Evolutionary conservation across 2,113 vertebrate species (phyloP).

Genomic region (Anolis carolinensis): DNA sequence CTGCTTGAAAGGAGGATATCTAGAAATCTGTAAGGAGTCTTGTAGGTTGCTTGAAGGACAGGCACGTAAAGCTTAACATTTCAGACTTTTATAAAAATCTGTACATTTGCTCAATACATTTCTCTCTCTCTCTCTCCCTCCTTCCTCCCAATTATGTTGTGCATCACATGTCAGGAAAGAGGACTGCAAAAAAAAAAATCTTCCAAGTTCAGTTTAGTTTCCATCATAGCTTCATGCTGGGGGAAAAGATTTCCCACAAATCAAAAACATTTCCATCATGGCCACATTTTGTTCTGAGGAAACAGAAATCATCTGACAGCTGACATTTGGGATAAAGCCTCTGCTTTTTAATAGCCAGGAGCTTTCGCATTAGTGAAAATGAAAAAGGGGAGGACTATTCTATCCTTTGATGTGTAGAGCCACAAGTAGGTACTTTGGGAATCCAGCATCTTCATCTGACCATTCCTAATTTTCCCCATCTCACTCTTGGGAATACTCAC

Average conservation of each 20-base stretch:
- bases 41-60: slow-evolving; percentile 1
- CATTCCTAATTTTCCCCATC: not conserved
- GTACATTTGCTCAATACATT: not conserved
- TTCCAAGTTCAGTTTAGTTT: slow-evolving; percentile 8
- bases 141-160: not conserved
- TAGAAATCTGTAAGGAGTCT: slow-evolving; percentile 6
- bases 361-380: not conserved
- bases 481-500: not conserved
- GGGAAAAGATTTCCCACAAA: slow-evolving; percentile 1
- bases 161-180: not conserved
- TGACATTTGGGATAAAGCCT: slow-evolving; percentile 12
- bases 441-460: not conserved
- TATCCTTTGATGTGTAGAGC: not conserved
- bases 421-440: not conserved
- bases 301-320: not conserved
- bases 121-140: too few relatives aligned
- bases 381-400: not conserved
- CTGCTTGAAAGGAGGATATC: too few relatives aligned
- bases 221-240: not conserved
- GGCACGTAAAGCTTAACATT: not conserved
- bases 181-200: not conserved
- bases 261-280: slow-evolving; percentile 24
- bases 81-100: not conserved
- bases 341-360: not conserved
- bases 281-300: not conserved